A percentile compares a stretch with the other conserved stretches of the same genome.
Conservation (phyloP, 2,888 invertebrate species). For the Osmoderma eremita region DNA sequence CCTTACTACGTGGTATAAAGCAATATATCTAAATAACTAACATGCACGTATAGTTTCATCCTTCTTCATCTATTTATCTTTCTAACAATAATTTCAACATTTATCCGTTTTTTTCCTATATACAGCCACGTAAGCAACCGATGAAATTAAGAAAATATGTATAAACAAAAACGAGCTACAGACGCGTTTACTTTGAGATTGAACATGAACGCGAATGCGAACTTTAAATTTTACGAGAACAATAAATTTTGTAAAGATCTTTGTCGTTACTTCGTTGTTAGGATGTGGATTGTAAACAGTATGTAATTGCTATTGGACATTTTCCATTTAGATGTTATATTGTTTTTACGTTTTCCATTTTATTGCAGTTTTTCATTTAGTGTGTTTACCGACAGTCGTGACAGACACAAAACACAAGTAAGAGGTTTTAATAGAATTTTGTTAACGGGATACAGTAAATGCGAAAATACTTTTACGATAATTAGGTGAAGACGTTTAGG, state of each 20-base stretch:
- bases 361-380: slow-evolving; percentile 35
- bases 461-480: not conserved
- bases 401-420: slow-evolving; percentile 15
- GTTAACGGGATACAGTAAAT: slow-evolving; percentile 3
- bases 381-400: slow-evolving; percentile 17
- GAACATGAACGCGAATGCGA: slow-evolving; percentile 19
- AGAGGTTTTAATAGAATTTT: slow-evolving; percentile 10
- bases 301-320: slow-evolving; percentile 33
- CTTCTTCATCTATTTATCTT: not conserved
- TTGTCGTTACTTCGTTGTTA: slow-evolving; percentile 36
- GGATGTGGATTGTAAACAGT: slow-evolving; percentile 29
- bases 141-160: slow-evolving; percentile 26
- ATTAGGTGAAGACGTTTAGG: slow-evolving; percentile 3
- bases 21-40: too few relatives aligned
- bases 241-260: slow-evolving; percentile 35
- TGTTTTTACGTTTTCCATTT: slow-evolving; percentile 26
- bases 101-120: not conserved
- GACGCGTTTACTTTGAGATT: slow-evolving; percentile 12
- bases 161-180: slow-evolving; percentile 16
- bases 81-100: slow-evolving; percentile 6
- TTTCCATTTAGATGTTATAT: slow-evolving; percentile 36
- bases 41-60: too few relatives aligned
- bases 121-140: not conserved
- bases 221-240: slow-evolving; percentile 34
- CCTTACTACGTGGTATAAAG: too few relatives aligned